Evolutionary conservation across 2,113 vertebrate genomes (phyloP).

Genomic region (Ophthalmolycus amberensis): DNA sequence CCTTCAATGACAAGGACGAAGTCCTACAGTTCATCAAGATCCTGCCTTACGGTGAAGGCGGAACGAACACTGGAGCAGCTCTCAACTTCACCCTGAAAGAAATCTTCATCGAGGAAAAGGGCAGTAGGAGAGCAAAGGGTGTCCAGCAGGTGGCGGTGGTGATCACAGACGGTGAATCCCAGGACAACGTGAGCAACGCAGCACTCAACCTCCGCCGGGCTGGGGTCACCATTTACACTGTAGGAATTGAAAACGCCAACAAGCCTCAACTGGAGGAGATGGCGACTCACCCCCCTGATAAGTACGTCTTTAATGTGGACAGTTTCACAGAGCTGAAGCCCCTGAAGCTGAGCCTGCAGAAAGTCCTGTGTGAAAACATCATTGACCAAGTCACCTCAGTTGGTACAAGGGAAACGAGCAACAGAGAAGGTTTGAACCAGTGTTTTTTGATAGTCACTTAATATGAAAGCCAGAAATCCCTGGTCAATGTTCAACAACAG

Average conservation of each 20-base stretch:
- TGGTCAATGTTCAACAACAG: neutral
- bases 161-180: conserved; percentile 84
- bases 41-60: conserved; percentile 80
- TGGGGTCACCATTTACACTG: conserved; percentile 81
- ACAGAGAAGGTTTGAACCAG: conserved; percentile 82
- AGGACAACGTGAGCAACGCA: conserved; percentile 74
- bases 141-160: conserved; percentile 86
- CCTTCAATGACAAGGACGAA: conserved; percentile 74
- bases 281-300: conserved; percentile 81
- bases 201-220: conserved; percentile 77
- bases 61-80: conserved; percentile 79
- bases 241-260: conserved; percentile 80
- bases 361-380: conserved; percentile 81
- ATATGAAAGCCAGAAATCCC: too few relatives aligned
- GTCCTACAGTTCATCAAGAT: conserved; percentile 84
- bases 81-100: conserved; percentile 79
- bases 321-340: conserved; percentile 79
- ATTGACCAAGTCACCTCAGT: conserved; percentile 24
- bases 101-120: conserved; percentile 73
- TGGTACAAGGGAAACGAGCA: neutral
- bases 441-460: neutral
- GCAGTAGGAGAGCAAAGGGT: conserved; percentile 77
- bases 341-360: conserved; percentile 78
- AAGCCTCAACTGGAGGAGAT: conserved; percentile 75
- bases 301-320: conserved; percentile 78